phyloP scores from a whole-genome alignment of 2,888 invertebrate species.

The Psylliodes chrysocephalus region DNA sequence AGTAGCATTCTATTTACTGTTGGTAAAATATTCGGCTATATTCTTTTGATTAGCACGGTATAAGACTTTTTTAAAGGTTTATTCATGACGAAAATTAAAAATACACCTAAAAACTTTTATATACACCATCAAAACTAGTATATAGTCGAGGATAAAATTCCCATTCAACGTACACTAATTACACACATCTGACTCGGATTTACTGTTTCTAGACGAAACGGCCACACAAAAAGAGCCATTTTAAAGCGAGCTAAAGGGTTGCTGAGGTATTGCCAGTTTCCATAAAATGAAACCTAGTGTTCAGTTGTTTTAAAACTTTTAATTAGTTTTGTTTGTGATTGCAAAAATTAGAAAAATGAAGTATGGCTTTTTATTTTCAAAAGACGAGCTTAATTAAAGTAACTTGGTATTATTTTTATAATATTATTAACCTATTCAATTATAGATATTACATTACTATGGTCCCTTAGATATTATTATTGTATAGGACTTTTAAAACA shows the following conservation, averaged over 20 bases:
- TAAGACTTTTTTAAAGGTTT: no score
- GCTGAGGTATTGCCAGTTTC: constrained; percentile 6
- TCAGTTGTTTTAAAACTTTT: constrained; percentile 11
- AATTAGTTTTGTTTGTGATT: constrained; percentile 12
- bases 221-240: constrained; percentile 1
- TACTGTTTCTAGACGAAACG: constrained; percentile 4
- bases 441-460: no score
- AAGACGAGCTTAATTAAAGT: neutral
- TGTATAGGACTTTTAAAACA: no score
- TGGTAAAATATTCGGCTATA: no score
- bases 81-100: neutral
- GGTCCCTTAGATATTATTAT: no score
- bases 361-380: neutral
- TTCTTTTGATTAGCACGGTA: no score
- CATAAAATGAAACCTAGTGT: constrained; percentile 11
- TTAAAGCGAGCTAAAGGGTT: neutral
- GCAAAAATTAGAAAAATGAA: constrained; percentile 1
- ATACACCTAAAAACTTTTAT: neutral
- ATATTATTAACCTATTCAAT: no score
- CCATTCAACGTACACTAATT: neutral
- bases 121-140: neutral
- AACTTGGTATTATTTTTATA: no score
- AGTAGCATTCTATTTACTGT: no score
- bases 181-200: constrained; percentile 3
- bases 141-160: neutral